phyloP scores from a whole-genome alignment of 2,113 vertebrate genomes.

The Telmatochromis brachygnathus region DNA sequence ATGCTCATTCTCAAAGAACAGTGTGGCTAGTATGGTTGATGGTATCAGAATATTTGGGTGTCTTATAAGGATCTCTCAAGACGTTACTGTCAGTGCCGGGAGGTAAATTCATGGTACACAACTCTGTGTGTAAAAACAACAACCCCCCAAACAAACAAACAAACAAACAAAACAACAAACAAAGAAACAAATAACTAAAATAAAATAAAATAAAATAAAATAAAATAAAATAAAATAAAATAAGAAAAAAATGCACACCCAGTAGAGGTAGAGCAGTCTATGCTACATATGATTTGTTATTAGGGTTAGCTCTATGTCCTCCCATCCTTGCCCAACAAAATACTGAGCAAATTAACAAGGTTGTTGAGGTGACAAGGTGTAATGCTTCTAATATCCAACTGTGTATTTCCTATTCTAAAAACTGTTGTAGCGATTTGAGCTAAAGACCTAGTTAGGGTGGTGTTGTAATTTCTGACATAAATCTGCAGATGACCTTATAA shows the following conservation, averaged over 20 bases:
- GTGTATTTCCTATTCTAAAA: background rate
- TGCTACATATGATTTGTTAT: background rate
- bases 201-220: background rate
- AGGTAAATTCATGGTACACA: background rate
- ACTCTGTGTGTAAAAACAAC: background rate
- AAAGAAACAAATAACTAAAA: rapidly evolving
- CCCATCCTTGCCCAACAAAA: background rate
- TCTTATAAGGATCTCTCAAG: background rate
- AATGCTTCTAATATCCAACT: background rate
- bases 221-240: background rate
- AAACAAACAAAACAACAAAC: background rate
- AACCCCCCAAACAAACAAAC: background rate
- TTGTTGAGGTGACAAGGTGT: background rate
- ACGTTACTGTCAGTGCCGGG: rapidly evolving
- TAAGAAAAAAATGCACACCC: background rate
- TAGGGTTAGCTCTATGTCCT: background rate
- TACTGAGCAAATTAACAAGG: background rate
- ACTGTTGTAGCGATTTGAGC: background rate
- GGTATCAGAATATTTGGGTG: background rate
- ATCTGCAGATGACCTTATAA: background rate
- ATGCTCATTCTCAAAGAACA: background rate
- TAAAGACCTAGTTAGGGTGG: background rate
- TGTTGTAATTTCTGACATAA: background rate
- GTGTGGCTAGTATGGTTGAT: rapidly evolving
- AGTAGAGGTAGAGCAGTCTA: background rate